Evolutionary conservation across 2,797 vertebrate genomes (phyloP), one percentile per base, ranked within the genome.

Genomic region (Chaenodraco wilsoni): DNA sequence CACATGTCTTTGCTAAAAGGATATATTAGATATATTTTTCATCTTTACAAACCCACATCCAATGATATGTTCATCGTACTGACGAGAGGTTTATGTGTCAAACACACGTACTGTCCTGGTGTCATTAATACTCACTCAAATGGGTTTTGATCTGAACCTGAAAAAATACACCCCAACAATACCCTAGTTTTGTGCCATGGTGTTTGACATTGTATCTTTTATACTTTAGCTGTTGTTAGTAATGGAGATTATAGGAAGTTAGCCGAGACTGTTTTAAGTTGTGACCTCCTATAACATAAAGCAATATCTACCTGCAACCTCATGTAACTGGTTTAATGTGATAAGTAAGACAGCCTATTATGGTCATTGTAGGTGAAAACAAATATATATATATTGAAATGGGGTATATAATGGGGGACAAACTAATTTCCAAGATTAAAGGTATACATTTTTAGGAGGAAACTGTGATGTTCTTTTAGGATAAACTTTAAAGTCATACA

Each of bases 21-120:
- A 19, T 21, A 27, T 76, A n/a, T 9, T 57, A 15, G 27, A 0
- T 23, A 17, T 48, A 49, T 21, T 43, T 1, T 19, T 41, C 44
- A 46, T 40, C 31, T 56, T 21, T 62, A 17, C 17, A 40, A 69
- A 58, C 40, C n/a, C 19, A 57, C 69, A 78, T n/a, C 19, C 46
- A 65, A 46, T 14, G 65, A 44, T 17, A 2, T 46, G 19, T 40
- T 51, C 17, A 44, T 60, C n/a, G 11, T 27, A 4, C 31, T 40
- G 27, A 17, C 15, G 48, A 31, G 46, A 8, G 11, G 5, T 63
- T n/a, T 55, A 10, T 37, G 15, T 40, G 1, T 37, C 23, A 16
- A 15, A 61, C 17, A 11, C 23, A 54, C 49, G 50, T 9, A 23
- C 6, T 3, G 0, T 23, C 48, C 14, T 40, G 17, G 3, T n/a